Evolutionary conservation across 2,797 vertebrate genomes (phyloP).

Genomic region (Mormyrus proboscirostris): DNA sequence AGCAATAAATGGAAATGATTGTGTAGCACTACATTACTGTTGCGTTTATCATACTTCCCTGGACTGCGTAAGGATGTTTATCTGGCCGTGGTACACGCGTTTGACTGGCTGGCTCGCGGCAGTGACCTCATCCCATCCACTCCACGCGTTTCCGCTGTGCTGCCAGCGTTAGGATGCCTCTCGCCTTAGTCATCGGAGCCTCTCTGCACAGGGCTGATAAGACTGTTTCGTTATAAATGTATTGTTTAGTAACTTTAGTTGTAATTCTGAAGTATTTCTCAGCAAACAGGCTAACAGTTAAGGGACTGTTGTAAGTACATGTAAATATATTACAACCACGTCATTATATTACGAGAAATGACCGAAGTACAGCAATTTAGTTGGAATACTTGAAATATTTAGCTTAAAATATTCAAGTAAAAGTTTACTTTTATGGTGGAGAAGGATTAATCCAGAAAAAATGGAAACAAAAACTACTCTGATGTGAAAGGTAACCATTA

Average conservation of each 20-base stretch:
- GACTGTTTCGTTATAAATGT: background rate
- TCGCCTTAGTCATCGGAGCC: conserved; percentile 51
- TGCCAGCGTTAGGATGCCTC: conserved; percentile 53
- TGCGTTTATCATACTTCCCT: background rate
- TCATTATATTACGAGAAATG: background rate
- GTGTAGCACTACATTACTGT: background rate
- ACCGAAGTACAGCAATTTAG: background rate
- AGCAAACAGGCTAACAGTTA: background rate
- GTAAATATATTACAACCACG: background rate
- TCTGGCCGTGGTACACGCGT: conserved; percentile 20
- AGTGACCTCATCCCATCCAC: conserved; percentile 29
- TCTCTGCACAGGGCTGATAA: conserved; percentile 44
- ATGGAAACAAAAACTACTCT: background rate
- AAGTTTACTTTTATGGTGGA: background rate
- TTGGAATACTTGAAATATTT: background rate
- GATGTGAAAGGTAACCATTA: background rate
- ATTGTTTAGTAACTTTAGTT: background rate
- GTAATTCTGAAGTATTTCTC: background rate
- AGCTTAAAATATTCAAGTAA: background rate
- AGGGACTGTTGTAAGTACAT: background rate
- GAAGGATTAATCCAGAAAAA: background rate
- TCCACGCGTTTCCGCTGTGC: conserved; percentile 42
- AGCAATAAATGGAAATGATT: background rate
- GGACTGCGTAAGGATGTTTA: background rate
- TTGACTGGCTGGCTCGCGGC: conserved; percentile 12